Conservation (phyloP, 2,113 vertebrate species). For the Hippoglossus stenolepis region DNA sequence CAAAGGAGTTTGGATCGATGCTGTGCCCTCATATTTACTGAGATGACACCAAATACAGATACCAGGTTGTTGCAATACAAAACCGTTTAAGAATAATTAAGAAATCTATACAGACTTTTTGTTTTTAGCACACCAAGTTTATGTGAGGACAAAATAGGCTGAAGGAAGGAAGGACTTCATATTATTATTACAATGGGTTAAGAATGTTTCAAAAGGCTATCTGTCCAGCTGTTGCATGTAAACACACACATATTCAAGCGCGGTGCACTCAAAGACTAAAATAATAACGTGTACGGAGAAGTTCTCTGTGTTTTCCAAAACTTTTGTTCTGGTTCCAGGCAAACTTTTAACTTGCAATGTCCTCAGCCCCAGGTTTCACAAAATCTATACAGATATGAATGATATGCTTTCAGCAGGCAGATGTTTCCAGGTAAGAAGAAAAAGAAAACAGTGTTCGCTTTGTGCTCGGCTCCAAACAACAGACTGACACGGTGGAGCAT, state of each 20-base stretch:
- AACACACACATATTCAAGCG: slow-evolving; percentile 13
- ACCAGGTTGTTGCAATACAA: no score
- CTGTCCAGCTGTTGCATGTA: slow-evolving; percentile 36
- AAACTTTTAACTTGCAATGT: neutral
- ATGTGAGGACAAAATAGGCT: neutral
- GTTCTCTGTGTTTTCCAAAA: neutral
- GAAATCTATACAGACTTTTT: neutral
- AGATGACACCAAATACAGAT: slow-evolving; percentile 4
- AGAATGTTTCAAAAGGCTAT: slow-evolving; percentile 25
- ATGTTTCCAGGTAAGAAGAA: no score
- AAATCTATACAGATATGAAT: no score
- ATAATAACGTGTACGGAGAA: slow-evolving; percentile 3
- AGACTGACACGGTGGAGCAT: neutral
- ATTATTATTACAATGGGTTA: slow-evolving; percentile 18
- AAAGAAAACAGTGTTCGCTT: neutral
- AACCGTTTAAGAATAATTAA: neutral
- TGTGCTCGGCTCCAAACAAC: neutral
- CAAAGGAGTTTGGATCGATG: neutral
- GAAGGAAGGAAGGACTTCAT: neutral
- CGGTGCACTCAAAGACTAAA: neutral
- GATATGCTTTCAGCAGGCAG: no score
- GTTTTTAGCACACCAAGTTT: neutral
- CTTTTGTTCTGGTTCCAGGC: no score
- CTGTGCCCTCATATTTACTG: slow-evolving; percentile 13
- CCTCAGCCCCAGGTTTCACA: no score